phyloP scores from a whole-genome alignment of 2,888 invertebrate species.

The Hybos culiciformis region DNA sequence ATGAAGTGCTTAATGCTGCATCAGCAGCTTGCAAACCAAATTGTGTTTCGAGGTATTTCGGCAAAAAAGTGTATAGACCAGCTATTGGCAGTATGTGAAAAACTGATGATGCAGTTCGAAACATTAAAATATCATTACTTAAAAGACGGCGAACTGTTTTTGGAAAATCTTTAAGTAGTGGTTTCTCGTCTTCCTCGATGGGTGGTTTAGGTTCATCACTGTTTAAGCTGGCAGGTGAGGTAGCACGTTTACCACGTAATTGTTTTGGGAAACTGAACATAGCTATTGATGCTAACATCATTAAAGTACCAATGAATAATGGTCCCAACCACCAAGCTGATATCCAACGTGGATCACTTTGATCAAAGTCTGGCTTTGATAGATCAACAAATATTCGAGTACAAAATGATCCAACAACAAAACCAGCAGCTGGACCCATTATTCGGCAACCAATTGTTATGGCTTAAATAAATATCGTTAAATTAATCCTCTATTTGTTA shows the following conservation, averaged over 20 bases:
- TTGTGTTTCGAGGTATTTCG: constrained; percentile 86
- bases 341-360: constrained; percentile 78
- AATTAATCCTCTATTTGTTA: not conserved
- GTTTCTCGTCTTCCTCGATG: constrained; percentile 37
- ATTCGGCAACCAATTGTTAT: constrained; percentile 86
- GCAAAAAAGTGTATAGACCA: constrained; percentile 83
- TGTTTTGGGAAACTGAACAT: constrained; percentile 86
- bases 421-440: constrained; percentile 79
- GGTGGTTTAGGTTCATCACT: constrained; percentile 13
- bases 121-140: constrained; percentile 82
- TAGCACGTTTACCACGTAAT: constrained; percentile 42
- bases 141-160: constrained; percentile 65
- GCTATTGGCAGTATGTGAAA: constrained; percentile 83
- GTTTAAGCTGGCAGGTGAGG: constrained; percentile 17
- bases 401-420: constrained; percentile 78
- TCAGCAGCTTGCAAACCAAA: constrained; percentile 78
- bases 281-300: constrained; percentile 68
- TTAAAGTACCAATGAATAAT: constrained; percentile 69
- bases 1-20: constrained; percentile 81
- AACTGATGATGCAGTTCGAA: constrained; percentile 80
- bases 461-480: constrained; percentile 40
- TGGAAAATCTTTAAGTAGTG: constrained; percentile 60
- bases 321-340: constrained; percentile 94
- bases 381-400: constrained; percentile 78
- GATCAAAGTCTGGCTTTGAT: constrained; percentile 59